phyloP scores from a whole-genome alignment of 2,888 invertebrate genomes.

The Arrhopalites spinosus region DNA sequence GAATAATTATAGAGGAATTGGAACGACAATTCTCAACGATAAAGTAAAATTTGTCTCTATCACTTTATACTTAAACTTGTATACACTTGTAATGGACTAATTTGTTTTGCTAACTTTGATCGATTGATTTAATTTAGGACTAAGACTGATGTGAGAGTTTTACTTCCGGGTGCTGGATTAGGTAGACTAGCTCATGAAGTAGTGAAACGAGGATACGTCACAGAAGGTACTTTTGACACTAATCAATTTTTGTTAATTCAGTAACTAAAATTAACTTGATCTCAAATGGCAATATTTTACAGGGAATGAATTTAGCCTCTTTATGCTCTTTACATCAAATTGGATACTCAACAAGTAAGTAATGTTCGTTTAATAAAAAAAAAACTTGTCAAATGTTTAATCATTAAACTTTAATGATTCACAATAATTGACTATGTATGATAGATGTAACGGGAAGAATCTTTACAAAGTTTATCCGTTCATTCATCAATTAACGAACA shows the following conservation, averaged over 20 bases:
- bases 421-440: neutral
- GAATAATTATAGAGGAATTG: slow-evolving; percentile 85
- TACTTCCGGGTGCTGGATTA: slow-evolving; percentile 96
- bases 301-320: slow-evolving; percentile 94
- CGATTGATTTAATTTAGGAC: neutral
- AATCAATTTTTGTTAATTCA: too few species aligned
- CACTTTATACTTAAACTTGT: neutral
- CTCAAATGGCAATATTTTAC: too few species aligned
- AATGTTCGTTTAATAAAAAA: slow-evolving; percentile 47
- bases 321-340: slow-evolving; percentile 96
- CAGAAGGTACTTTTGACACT: too few species aligned
- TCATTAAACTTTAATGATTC: neutral
- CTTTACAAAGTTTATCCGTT: slow-evolving; percentile 86
- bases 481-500: slow-evolving; percentile 94
- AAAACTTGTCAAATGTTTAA: neutral
- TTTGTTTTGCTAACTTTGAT: neutral
- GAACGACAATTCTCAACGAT: slow-evolving; percentile 69
- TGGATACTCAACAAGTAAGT: slow-evolving; percentile 86
- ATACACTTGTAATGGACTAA: neutral
- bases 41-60: slow-evolving; percentile 44
- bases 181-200: slow-evolving; percentile 94
- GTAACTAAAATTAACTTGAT: too few species aligned
- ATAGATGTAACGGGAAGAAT: slow-evolving; percentile 69
- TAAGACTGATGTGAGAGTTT: slow-evolving; percentile 67
- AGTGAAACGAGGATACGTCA: slow-evolving; percentile 83